These are phyloP conservation scores for Ptilorrhoa leucosticta DNA, from an alignment of 2,113 vertebrate genomes.

Conservation along the genomic window DNA sequence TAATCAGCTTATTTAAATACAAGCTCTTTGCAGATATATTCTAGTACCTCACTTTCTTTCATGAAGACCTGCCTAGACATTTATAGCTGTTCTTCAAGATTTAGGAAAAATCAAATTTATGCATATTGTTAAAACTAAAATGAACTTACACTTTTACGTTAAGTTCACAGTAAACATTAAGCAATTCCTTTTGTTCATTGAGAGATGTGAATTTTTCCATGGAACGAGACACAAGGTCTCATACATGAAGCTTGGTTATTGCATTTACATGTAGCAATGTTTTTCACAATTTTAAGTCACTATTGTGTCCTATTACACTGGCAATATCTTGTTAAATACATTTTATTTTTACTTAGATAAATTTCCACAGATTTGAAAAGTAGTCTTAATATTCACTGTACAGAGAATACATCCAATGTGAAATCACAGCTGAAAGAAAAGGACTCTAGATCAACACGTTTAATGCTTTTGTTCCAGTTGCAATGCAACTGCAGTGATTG, in stretches of 20 bases:
- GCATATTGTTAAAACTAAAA: background rate
- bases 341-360: background rate
- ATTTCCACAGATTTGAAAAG: background rate
- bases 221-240: background rate
- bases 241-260: background rate
- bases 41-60: background rate
- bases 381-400: background rate
- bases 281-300: background rate
- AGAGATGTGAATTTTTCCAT: background rate
- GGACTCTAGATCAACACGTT: background rate
- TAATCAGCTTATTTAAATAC: background rate
- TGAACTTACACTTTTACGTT: background rate
- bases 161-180: background rate
- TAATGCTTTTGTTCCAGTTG: background rate
- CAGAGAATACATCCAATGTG: background rate
- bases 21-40: background rate
- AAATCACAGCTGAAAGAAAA: background rate
- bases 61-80: background rate
- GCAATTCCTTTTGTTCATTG: background rate
- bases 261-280: background rate
- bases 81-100: background rate
- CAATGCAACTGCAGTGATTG: background rate
- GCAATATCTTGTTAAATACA: background rate
- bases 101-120: background rate
- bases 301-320: background rate